A percentile compares a stretch with the other conserved stretches of the same genome.
Evolutionary conservation across 2,888 invertebrate genomes (phyloP).

Genomic region (Heliconius aoede): DNA sequence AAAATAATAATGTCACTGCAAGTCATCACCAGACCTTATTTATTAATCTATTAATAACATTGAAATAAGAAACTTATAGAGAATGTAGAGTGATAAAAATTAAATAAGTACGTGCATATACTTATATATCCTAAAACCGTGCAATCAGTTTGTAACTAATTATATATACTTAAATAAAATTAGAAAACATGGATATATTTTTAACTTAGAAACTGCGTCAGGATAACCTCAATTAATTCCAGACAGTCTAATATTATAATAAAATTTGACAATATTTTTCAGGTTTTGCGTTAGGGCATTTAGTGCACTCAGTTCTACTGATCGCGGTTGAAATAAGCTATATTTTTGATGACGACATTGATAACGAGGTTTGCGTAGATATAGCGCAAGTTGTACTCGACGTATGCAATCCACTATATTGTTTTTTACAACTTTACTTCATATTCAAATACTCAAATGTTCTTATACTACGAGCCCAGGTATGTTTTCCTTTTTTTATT

Average conservation of each 20-base stretch:
- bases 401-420: constrained; percentile 88
- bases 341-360: constrained; percentile 78
- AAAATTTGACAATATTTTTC: constrained; percentile 47
- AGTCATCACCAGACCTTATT: background rate
- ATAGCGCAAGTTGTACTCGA: constrained; percentile 85
- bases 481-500: constrained; percentile 51
- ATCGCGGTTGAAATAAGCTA: constrained; percentile 87
- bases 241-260: background rate
- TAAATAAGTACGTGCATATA: no score
- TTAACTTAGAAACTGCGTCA: no score
- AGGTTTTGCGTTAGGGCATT: constrained; percentile 91
- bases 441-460: constrained; percentile 93
- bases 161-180: no score
- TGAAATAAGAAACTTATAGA: no score
- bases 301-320: constrained; percentile 88
- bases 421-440: constrained; percentile 90
- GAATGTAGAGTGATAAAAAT: no score
- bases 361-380: constrained; percentile 85
- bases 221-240: background rate
- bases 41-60: no score
- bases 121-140: no score
- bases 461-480: constrained; percentile 76
- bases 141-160: no score
- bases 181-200: no score
- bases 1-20: background rate